A percentile compares a stretch with the other conserved stretches of the same genome.
phyloP scores from a whole-genome alignment of 2,113 vertebrate genomes.

The Carassius auratus region DNA sequence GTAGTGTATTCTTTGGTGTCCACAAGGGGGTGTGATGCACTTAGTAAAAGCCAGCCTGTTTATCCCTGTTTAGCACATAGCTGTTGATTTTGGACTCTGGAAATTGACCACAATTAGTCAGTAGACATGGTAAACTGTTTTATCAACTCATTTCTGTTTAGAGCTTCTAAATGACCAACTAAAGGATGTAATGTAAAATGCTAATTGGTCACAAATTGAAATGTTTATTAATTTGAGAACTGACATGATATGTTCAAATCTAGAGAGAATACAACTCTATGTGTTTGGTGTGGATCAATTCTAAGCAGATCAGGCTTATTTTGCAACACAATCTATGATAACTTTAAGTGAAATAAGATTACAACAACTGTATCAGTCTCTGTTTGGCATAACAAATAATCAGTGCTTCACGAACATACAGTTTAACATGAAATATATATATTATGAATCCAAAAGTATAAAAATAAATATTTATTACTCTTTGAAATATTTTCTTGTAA shows the following conservation, averaged over 20 bases:
- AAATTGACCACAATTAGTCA: neutral
- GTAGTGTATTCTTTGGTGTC: constrained; percentile 48
- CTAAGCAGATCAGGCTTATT: constrained; percentile 5
- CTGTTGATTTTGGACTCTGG: neutral
- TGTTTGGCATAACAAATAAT: constrained; percentile 26
- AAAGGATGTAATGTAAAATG: neutral
- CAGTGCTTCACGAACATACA: constrained; percentile 26
- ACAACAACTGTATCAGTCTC: constrained; percentile 15
- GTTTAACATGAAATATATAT: constrained; percentile 48
- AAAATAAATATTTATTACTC: constrained; percentile 78
- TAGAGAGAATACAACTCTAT: neutral
- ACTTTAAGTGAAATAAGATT: neutral
- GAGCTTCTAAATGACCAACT: neutral
- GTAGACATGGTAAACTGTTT: neutral
- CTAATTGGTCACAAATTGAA: neutral
- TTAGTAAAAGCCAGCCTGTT: constrained; percentile 4
- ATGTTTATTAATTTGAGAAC: too few species aligned
- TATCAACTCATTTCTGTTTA: neutral
- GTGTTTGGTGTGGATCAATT: neutral
- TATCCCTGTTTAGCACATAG: neutral
- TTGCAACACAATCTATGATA: neutral
- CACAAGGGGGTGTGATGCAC: constrained; percentile 71
- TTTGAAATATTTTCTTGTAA: constrained; percentile 60
- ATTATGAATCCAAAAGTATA: constrained; percentile 77
- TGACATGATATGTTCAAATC: neutral